Evolutionary conservation across 2,113 vertebrate species (phyloP).

Genomic region (Pseudorasbora parva): DNA sequence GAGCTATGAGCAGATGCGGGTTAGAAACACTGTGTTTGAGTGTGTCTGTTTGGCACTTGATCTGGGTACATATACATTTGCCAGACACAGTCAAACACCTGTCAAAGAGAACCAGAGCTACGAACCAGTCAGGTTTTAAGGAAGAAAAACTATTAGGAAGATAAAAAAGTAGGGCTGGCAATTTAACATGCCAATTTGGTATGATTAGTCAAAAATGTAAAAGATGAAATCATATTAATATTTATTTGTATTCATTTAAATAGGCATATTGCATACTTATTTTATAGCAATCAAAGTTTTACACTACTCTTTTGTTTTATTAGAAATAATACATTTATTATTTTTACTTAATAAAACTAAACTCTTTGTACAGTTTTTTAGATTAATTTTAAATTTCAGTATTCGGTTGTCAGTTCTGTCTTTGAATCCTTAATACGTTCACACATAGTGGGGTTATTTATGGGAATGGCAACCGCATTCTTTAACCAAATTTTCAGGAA

Average conservation of each 20-base stretch:
- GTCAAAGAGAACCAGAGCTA: neutral
- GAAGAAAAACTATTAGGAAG: neutral
- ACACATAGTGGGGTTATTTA: too few relatives aligned
- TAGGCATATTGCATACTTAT: neutral
- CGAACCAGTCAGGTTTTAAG: slow-evolving; percentile 8
- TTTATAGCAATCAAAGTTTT: neutral
- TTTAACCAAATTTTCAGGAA: too few relatives aligned
- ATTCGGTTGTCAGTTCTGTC: too few relatives aligned
- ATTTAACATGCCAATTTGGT: neutral
- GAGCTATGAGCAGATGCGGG: slow-evolving; percentile 52
- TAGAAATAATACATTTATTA: neutral
- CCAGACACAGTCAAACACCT: slow-evolving; percentile 25
- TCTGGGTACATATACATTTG: slow-evolving; percentile 29
- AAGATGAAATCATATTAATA: too few relatives aligned
- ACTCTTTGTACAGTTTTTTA: too few relatives aligned
- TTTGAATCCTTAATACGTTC: too few relatives aligned
- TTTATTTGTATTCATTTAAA: too few relatives aligned
- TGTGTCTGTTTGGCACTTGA: slow-evolving; percentile 37
- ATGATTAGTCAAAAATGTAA: neutral
- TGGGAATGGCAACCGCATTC: too few relatives aligned
- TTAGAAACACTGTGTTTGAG: slow-evolving; percentile 24
- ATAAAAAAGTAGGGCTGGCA: neutral
- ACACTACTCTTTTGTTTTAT: neutral
- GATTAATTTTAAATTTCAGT: too few relatives aligned
- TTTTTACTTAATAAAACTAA: too few relatives aligned